phyloP scores from a whole-genome alignment of 2,888 invertebrate species.

The Hyposoter dolosus region DNA sequence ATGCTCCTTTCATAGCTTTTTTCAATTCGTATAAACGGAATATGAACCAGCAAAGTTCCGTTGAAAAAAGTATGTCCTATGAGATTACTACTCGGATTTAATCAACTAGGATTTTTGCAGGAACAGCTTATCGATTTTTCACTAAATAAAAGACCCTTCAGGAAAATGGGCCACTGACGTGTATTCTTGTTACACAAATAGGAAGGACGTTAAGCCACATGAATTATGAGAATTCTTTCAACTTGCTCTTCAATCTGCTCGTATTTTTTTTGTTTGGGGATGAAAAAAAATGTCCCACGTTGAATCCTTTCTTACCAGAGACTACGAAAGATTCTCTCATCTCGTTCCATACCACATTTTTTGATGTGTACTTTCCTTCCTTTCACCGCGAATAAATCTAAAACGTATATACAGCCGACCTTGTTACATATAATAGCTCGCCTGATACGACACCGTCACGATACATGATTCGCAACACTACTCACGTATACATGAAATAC shows the following conservation, averaged over 20 bases:
- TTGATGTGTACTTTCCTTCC: slow-evolving; percentile 1
- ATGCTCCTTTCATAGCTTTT: background rate
- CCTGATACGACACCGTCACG: slow-evolving; percentile 10
- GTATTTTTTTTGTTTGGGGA: background rate
- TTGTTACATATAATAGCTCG: slow-evolving; percentile 34
- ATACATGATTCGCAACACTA: background rate
- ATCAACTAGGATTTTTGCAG: slow-evolving; percentile 35
- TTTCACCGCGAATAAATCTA: slow-evolving; percentile 32
- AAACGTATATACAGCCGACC: slow-evolving; percentile 11
- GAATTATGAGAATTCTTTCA: slow-evolving; percentile 17
- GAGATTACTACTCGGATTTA: slow-evolving; percentile 48
- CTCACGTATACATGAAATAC: slow-evolving; percentile 19
- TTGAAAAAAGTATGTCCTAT: slow-evolving; percentile 17
- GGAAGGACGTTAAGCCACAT: slow-evolving; percentile 20
- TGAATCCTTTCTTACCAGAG: slow-evolving; percentile 19
- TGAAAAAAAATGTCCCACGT: background rate
- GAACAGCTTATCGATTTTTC: slow-evolving; percentile 45
- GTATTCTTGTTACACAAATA: slow-evolving; percentile 51
- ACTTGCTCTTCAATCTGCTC: background rate
- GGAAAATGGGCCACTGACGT: slow-evolving; percentile 43
- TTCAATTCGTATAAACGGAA: background rate
- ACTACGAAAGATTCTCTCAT: slow-evolving; percentile 18
- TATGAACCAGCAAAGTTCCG: background rate
- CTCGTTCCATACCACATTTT: background rate
- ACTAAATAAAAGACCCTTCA: slow-evolving; percentile 30